Evolutionary conservation across 2,113 vertebrate genomes (phyloP).

Genomic region (Paradisaea rubra): DNA sequence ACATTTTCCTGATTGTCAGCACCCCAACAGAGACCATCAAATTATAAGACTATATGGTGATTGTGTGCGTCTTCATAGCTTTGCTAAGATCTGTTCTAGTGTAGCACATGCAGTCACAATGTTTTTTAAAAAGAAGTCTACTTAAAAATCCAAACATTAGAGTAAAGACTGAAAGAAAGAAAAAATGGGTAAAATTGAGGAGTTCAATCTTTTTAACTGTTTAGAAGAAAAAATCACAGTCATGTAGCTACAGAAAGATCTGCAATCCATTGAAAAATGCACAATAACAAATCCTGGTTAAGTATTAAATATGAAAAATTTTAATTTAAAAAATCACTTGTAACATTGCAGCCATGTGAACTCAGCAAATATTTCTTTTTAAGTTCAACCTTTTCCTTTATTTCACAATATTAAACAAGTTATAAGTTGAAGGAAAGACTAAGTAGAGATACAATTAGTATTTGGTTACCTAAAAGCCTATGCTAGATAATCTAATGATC

Average conservation of each 20-base stretch:
- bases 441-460: not conserved
- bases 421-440: not conserved
- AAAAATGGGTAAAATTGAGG: not conserved
- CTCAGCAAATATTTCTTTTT: not conserved
- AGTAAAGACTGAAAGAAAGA: not conserved
- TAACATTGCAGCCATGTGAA: not conserved
- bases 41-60: not conserved
- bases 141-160: not conserved
- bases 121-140: not conserved
- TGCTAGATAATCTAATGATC: not conserved
- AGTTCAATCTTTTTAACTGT: not conserved
- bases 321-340: not conserved
- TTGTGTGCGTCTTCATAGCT: not conserved
- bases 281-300: not conserved
- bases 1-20: not conserved
- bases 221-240: not conserved
- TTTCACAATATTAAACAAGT: not conserved
- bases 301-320: not conserved
- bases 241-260: not conserved
- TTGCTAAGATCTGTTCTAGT: not conserved
- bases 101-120: not conserved
- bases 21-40: not conserved
- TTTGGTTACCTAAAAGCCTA: not conserved
- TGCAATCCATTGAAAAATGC: not conserved
- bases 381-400: not conserved